Percentiles rank a stretch among this genome's conserved stretches.
Conservation (phyloP, 2,888 invertebrate genomes). For the Keiferia lycopersicella region DNA sequence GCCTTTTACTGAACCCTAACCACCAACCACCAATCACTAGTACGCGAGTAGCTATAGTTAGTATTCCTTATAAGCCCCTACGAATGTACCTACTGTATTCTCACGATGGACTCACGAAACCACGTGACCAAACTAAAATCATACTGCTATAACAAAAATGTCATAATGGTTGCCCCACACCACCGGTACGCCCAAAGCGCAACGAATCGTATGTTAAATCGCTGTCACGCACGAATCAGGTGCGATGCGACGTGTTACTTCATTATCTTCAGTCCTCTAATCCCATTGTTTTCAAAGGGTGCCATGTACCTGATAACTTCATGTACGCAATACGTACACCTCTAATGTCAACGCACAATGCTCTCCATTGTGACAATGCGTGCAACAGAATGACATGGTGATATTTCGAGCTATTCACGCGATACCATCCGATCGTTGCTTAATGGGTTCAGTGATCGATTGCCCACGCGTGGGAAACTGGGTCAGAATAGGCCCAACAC, state of each 20-base stretch:
- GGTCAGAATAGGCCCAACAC: conserved; percentile 35
- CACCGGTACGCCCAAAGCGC: background rate
- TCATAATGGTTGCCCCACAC: background rate
- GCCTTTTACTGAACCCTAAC: too few relatives aligned
- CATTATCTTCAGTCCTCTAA: background rate
- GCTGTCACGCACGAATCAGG: background rate
- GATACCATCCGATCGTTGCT: conserved; percentile 44
- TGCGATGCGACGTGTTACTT: background rate
- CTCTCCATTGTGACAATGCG: conserved; percentile 36
- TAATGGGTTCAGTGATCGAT: conserved; percentile 54
- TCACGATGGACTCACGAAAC: too few relatives aligned
- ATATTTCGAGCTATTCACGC: conserved; percentile 54
- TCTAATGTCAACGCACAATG: conserved; percentile 17
- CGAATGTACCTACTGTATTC: too few relatives aligned
- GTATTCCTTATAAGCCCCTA: too few relatives aligned
- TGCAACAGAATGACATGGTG: conserved; percentile 52
- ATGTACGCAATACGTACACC: background rate
- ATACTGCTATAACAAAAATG: background rate
- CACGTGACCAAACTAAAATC: too few relatives aligned
- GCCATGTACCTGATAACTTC: background rate
- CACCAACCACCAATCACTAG: too few relatives aligned
- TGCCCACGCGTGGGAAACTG: conserved; percentile 44
- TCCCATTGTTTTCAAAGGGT: background rate
- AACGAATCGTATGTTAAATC: background rate
- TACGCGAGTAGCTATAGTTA: too few relatives aligned